Conservation (phyloP, 2,888 invertebrate genomes). For the Chrysotoxum bicinctum region DNA sequence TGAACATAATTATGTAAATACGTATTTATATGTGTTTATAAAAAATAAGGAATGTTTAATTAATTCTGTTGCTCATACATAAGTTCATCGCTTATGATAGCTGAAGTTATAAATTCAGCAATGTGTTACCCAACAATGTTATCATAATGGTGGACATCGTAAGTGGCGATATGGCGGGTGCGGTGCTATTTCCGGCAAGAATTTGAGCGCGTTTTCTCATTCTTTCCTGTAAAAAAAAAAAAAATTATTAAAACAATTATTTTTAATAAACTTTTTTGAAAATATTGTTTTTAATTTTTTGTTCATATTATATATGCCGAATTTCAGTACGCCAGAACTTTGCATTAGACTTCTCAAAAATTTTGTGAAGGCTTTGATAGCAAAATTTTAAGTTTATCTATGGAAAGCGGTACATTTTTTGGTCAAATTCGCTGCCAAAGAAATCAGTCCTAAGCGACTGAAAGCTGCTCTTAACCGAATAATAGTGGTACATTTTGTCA, state of each 20-base stretch:
- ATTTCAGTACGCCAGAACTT: no score
- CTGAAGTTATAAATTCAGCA: slow-evolving; percentile 80
- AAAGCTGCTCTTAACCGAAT: no score
- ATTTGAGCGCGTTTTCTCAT: slow-evolving; percentile 85
- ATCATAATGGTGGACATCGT: slow-evolving; percentile 78
- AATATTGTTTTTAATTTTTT: no score
- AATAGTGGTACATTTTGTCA: no score
- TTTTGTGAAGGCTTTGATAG: no score
- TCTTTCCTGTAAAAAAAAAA: slow-evolving; percentile 80
- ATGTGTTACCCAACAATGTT: slow-evolving; percentile 77
- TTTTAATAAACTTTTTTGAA: background rate
- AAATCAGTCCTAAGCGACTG: no score
- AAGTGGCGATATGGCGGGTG: slow-evolving; percentile 78
- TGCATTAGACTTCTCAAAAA: no score
- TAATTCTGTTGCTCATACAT: background rate
- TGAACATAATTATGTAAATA: slow-evolving; percentile 6
- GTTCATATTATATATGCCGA: no score
- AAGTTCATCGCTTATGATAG: slow-evolving; percentile 51
- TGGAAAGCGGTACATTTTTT: no score
- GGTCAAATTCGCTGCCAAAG: no score
- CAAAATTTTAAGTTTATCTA: no score
- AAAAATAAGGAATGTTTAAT: slow-evolving; percentile 38
- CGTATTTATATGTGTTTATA: background rate
- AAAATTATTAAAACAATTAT: background rate
- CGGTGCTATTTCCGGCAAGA: slow-evolving; percentile 84